Base-by-base conservation (phyloP, 2,113 vertebrate species). In the Prinia subflava region DNA sequence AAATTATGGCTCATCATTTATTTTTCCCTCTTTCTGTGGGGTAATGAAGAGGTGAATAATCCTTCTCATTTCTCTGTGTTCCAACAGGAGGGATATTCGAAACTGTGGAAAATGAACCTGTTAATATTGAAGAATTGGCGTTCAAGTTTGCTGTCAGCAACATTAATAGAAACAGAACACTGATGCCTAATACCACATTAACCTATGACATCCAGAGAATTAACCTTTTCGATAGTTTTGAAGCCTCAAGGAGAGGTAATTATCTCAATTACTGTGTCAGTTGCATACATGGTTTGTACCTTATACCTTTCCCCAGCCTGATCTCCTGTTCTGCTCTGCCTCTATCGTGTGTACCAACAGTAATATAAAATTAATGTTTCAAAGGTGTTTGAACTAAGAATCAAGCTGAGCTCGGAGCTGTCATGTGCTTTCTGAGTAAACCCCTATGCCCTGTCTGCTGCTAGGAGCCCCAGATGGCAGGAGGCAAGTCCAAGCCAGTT, bases 191-290 rank as follows among this genome's bases (percentile, higher is more conserved):
- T 97, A 99, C 98, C 94, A 99, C 99, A 27, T 97, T 99, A 97
- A 99, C 99, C 97, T 99, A 99, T 14, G 99, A 99, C 97, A 99
- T 99, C 97, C 99, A 99, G 98, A 99, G 99, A 98, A 99, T 99
- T 98, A 99, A 99, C 97, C 98, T 99, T 53, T 99, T 99, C 60
- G 99, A 99, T 97, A 99, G 99, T 87, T 99, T 99, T 87, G 99
- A 99, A 97, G 99, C 99, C 82, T 99, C 99, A 1, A 98, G 99
- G 91, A 98, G 99, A 99, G 99, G 99, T 99, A 98, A 98, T 88
- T 81, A 63, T 95, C 89, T 95, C 87, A 86, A 91, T 96, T 79
- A 80, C 44, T 85, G 28, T 82, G 67, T 83, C 79, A 37, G 33
- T 88, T 90, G 39, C 64, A 16, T 42, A 9, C 55, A 4, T 91